Base-by-base conservation (phyloP, 2,888 invertebrate species). In the Sphaerophoria rueppellii region DNA sequence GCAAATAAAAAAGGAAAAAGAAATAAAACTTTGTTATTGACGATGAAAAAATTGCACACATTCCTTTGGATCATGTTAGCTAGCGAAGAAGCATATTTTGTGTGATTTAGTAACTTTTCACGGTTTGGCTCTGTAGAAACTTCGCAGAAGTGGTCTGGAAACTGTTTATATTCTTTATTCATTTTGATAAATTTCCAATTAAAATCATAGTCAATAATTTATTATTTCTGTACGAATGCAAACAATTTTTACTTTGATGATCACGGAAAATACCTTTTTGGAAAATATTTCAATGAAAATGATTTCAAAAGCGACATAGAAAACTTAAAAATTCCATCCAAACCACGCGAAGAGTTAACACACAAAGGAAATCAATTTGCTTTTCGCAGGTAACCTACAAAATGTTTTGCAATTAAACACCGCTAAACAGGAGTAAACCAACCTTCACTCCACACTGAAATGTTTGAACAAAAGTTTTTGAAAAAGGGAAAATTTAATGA, bases 401-500 rank as follows among this genome's bases (percentile, higher is more conserved):
- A 46, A 48, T 63, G n/a, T 14, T 61, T 61, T 34, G 24, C 43
- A 61, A 46, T 34, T 34, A 61, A 61, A 61, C 61, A 61, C 1
- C 43, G 12, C 12, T 43, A 16, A 40, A n/a, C 12, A 37, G 43
- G 9, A 11, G 35, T 24, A 2, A 24, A 24, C 24, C 24, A 24
- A 24, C 24, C 24, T 24, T 24, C 24, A 24, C 24, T 24, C 24
- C 24, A 16, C 37, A 58, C 16, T 6, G 2, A 43, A 9, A 43
- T 43, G 43, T 4, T 4, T 11, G 43, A 16, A 52, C 16, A 52
- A 2, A 52, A 2, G 7, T 46, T 14, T 46, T 2, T 5, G 32
- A 32, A 37, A 65, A 35, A 65, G 35, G 37, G 50, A 50, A 50
- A 65, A 65, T 16, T 65, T 65, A 65, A 65, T 50, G 65, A 65